Base-by-base conservation (phyloP, 2,797 vertebrate species). In the Falco columbarius region DNA sequence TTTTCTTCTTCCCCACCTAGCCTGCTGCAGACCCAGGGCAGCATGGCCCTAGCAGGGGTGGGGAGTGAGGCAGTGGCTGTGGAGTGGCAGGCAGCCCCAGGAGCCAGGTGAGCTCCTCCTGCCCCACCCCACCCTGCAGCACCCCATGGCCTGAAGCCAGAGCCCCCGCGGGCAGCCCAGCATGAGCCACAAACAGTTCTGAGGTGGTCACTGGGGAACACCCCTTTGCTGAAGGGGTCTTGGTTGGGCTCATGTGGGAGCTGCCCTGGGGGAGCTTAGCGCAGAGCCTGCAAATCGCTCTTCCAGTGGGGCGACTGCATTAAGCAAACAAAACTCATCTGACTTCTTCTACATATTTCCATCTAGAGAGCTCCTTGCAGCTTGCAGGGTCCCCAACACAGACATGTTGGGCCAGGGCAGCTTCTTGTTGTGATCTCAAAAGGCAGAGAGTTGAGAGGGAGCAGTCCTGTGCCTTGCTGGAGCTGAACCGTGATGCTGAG, bases 291-390 rank as follows among this genome's bases (percentile, higher is more conserved):
- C 62, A 30, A 27, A 59, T 82, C 1, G 12, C 77, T 96, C 34
- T 93, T 90, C 91, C 95, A 74, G 86, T 88, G 93, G 76, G 72
- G 77, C 83, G 68, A 75, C 86, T 93, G 77, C 90, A 82, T 93
- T 82, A 93, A 63, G 89, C 89, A 94, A 92, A 63, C 74, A n/a
- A 51, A 81, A 63, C 62, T 89, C 73, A 75, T 79, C 73, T 58
- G 74, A 52, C 71, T 90, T 6, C 81, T 90, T 75, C 2, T 27
- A 36, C 34, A 0, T 63, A 90, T 76, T 93, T 75, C 51, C 55
- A 66, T 90, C 81, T 70, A 24, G 63, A 79, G 58, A 90, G 73
- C 51, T 79, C 70, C 65, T 74, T 55, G 85, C 63, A n/a, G 55
- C 55, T 88, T 51, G 42, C 34, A 30, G 76, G 58, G 71, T 90